Percentiles rank a stretch among this genome's conserved stretches.
phyloP scores from a whole-genome alignment of 37 sponge, comb jelly and placozoan species.

The Bolinopsis microptera region DNA sequence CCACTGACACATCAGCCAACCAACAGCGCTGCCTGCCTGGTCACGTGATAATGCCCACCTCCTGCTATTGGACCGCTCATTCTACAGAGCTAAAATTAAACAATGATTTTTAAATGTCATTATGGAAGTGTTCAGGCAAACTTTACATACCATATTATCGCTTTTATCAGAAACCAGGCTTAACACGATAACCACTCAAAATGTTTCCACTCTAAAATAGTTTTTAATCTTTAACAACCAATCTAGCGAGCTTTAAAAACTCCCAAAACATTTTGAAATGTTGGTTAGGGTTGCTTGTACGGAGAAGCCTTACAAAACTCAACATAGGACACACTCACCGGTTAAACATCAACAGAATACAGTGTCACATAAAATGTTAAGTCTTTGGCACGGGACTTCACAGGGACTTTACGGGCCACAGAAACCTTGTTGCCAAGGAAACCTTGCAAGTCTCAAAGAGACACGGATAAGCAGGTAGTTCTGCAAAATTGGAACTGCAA shows the following conservation, averaged over 20 bases:
- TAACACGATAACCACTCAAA: neutral
- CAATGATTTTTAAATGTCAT: neutral
- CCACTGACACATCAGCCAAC: neutral
- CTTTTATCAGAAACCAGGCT: neutral
- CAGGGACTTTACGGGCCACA: neutral
- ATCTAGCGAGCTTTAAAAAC: neutral
- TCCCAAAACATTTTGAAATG: neutral
- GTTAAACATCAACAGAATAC: neutral
- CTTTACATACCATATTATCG: neutral
- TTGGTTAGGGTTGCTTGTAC: neutral
- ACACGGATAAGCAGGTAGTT: neutral
- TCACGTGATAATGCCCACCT: neutral
- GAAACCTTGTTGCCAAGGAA: neutral
- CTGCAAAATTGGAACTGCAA: neutral
- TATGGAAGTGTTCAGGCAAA: neutral
- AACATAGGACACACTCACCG: neutral
- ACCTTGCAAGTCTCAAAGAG: neutral
- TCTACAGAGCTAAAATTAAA: neutral
- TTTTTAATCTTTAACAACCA: no score
- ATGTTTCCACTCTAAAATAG: neutral
- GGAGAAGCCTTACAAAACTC: neutral
- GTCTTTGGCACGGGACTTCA: neutral
- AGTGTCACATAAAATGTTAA: neutral
- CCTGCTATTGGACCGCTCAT: neutral
- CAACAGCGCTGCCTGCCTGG: neutral